Evolutionary conservation across 2,888 invertebrate genomes (phyloP).

Genomic region (Lysandra bellargus): DNA sequence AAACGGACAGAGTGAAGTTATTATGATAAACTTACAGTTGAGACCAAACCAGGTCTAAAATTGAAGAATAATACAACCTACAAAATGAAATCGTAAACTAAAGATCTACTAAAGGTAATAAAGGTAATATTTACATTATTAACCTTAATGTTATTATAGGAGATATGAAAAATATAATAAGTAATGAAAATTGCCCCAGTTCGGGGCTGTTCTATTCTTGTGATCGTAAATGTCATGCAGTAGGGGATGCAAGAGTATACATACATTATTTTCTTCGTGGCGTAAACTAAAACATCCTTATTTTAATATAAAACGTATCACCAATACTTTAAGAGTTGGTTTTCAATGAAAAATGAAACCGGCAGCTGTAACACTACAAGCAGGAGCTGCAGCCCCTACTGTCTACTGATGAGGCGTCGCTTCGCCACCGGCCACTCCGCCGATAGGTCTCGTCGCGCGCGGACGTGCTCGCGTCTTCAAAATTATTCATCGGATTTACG

Average conservation of each 20-base stretch:
- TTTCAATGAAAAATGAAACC: background rate
- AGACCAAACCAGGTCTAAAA: too few species aligned
- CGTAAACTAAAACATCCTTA: background rate
- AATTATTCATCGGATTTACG: conserved; percentile 37
- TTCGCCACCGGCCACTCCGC: conserved; percentile 60
- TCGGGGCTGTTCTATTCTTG: background rate
- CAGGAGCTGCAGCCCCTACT: conserved; percentile 34
- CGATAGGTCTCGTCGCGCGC: conserved; percentile 59
- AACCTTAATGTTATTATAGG: background rate
- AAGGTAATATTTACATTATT: background rate
- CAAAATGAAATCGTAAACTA: too few species aligned
- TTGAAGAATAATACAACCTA: too few species aligned
- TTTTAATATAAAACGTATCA: background rate
- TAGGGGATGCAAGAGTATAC: background rate
- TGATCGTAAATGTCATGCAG: conserved; percentile 4
- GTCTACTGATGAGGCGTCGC: conserved; percentile 32
- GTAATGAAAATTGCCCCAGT: background rate
- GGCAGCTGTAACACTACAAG: conserved; percentile 25
- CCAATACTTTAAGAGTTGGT: background rate
- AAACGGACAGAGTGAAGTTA: too few species aligned
- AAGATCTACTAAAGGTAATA: background rate
- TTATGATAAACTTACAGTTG: too few species aligned
- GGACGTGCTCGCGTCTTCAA: conserved; percentile 52
- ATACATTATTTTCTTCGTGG: background rate
- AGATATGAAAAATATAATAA: background rate